phyloP scores from a whole-genome alignment of 2,888 invertebrate species.

The Ethmia dodecea region DNA sequence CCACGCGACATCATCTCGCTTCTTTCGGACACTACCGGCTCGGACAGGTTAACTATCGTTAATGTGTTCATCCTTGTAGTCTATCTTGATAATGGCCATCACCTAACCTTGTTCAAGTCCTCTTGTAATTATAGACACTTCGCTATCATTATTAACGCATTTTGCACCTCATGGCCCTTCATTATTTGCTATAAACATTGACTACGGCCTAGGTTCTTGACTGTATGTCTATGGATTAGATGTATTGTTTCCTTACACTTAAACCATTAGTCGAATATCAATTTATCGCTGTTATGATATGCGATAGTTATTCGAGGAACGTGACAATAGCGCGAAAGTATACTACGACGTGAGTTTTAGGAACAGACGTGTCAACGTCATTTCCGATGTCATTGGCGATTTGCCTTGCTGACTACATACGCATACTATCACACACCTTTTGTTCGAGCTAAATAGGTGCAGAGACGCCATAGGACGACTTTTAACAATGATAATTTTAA shows the following conservation, averaged over 20 bases:
- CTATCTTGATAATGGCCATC: conserved; percentile 15
- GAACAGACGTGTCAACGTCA: conserved; percentile 43
- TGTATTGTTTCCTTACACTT: conserved; percentile 28
- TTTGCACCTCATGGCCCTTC: conserved; percentile 30
- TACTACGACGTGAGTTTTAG: conserved; percentile 40
- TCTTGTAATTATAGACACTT: conserved; percentile 22
- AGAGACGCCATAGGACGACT: too few species aligned
- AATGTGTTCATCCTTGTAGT: conserved; percentile 13
- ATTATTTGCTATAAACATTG: conserved; percentile 28
- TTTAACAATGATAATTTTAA: too few species aligned
- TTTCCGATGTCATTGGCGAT: conserved; percentile 20
- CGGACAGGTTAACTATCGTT: not conserved
- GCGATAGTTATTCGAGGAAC: conserved; percentile 43
- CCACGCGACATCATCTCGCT: not conserved
- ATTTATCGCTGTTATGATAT: conserved; percentile 21
- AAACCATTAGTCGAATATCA: conserved; percentile 1
- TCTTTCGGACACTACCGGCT: not conserved
- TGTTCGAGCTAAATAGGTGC: too few species aligned
- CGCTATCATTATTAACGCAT: conserved; percentile 23
- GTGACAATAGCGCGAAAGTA: conserved; percentile 49
- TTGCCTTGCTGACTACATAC: conserved; percentile 14
- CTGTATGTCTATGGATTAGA: conserved; percentile 4
- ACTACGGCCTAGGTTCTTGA: conserved; percentile 9
- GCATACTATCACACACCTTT: not conserved
- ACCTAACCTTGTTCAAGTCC: conserved; percentile 29